These are phyloP conservation scores for Ethmia dodecea DNA, from an alignment of 2,888 invertebrate species.

Conservation along the genomic window DNA sequence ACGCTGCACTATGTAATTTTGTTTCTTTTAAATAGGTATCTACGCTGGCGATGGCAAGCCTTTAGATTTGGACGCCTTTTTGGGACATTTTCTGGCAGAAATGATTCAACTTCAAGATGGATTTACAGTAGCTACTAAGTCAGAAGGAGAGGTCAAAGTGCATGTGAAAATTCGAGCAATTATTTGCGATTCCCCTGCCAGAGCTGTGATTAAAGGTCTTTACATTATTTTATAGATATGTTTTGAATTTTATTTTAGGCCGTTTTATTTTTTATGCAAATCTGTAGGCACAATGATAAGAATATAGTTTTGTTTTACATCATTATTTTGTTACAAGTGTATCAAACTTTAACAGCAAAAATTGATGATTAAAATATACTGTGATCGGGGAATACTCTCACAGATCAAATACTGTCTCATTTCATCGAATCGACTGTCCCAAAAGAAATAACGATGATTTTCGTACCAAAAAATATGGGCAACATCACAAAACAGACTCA, in stretches of 20 bases:
- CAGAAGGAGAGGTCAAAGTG: background rate
- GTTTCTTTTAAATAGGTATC: conserved; percentile 1
- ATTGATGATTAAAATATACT: conserved; percentile 15
- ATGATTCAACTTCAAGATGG: conserved; percentile 9
- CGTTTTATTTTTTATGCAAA: too few relatives aligned
- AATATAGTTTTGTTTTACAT: too few relatives aligned
- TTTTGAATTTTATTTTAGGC: too few relatives aligned
- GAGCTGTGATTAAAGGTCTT: conserved; percentile 17
- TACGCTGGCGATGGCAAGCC: conserved; percentile 6
- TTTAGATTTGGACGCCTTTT: conserved; percentile 5
- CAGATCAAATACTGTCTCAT: conserved; percentile 9
- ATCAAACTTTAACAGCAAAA: conserved; percentile 14
- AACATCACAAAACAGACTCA: conserved; percentile 21
- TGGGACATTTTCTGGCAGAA: conserved; percentile 10
- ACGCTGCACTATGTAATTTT: background rate
- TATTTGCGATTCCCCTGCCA: conserved; percentile 16
- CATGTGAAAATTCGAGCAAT: conserved; percentile 15
- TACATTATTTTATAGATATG: background rate
- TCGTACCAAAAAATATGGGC: conserved; percentile 17
- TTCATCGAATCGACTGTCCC: conserved; percentile 4
- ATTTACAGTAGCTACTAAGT: background rate
- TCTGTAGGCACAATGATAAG: too few relatives aligned
- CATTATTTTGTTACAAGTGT: conserved; percentile 10
- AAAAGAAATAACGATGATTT: conserved; percentile 19
- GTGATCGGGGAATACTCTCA: conserved; percentile 14